Base-by-base conservation (phyloP, 2,113 vertebrate species). In the Peucedramus taeniatus region DNA sequence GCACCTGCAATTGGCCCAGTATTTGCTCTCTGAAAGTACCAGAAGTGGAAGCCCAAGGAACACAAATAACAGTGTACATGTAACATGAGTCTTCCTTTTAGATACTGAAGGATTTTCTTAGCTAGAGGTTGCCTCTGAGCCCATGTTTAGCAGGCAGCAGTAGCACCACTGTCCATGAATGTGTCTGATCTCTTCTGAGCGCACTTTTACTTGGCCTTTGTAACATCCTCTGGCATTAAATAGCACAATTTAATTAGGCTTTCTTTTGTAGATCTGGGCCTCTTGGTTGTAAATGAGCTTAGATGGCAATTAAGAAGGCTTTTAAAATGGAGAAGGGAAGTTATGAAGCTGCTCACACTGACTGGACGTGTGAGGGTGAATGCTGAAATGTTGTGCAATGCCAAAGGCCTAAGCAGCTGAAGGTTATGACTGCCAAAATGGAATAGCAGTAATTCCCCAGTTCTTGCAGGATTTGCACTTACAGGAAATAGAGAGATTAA, bases 61-160 rank as follows among this genome's bases (percentile, higher is more conserved):
- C 26, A 35, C 15, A 44, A 78, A 13, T 28, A 78, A 15, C 15
- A 27, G 20, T 11, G 28, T 11, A 21, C 10, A 33, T 7, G 7
- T 15, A 40, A 3, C 51, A 47, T 0, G 0, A 54, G 20, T 9
- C 33, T 51, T 91, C 31, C 27, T 35, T 57, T 66, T 60, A 70
- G 39, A 71, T 39, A 39, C 27, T 50, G 61, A 59, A 79, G 65
- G 51, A 83, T 9, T 70, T 85, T 83, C 49, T 68, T 57, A 82
- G 30, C n/a, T 27, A 64, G 40, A 49, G 26, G 19, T 13, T 87
- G 26, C 8, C 30, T 60, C 53, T 92, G 63, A 76, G 76, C 13
- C 19, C 0, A 0, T 28, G 24, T 70, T 87, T 71, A 71, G 31
- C 12, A 80, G 57, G 19, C 0, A 1, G 19, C 2, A 3, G 15